Evolutionary conservation across 1,140 invertebrate genomes (phyloP).

Genomic region (Drosophila teissieri): DNA sequence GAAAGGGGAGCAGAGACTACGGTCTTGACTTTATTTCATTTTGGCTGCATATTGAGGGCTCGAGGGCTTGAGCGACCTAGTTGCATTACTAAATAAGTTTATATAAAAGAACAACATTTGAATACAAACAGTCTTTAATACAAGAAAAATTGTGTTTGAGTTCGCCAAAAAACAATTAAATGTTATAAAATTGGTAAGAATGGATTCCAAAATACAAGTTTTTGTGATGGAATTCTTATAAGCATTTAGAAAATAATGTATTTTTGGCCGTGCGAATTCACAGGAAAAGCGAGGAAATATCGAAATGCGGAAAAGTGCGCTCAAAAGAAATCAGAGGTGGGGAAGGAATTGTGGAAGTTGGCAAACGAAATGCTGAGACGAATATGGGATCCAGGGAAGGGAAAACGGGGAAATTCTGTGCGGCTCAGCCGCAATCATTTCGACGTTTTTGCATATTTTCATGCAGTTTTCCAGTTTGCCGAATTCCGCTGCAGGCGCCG

Average conservation of each 20-base stretch:
- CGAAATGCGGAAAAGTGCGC: constrained; percentile 25
- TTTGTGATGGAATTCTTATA: neutral
- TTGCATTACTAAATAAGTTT: no score
- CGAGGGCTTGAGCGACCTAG: constrained; percentile 56
- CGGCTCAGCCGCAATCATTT: constrained; percentile 75
- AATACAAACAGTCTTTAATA: neutral
- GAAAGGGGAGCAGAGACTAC: constrained; percentile 47
- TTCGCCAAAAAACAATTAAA: no score
- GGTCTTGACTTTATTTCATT: constrained; percentile 81
- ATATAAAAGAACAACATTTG: no score
- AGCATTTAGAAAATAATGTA: neutral
- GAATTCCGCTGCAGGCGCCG: constrained; percentile 57
- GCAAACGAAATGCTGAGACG: neutral
- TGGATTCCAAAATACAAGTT: no score
- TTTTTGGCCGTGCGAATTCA: constrained; percentile 11
- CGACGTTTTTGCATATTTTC: constrained; percentile 80
- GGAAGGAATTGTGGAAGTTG: neutral
- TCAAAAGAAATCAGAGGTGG: constrained; percentile 3
- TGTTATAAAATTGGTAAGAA: no score
- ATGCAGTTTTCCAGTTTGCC: constrained; percentile 77
- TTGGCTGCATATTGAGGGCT: constrained; percentile 67
- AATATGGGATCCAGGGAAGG: constrained; percentile 6
- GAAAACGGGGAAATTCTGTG: constrained; percentile 45
- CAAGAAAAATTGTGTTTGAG: neutral
- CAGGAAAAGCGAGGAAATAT: constrained; percentile 16